Base-by-base conservation (phyloP, 2,888 invertebrate genomes). In the Euzophera pinguis region DNA sequence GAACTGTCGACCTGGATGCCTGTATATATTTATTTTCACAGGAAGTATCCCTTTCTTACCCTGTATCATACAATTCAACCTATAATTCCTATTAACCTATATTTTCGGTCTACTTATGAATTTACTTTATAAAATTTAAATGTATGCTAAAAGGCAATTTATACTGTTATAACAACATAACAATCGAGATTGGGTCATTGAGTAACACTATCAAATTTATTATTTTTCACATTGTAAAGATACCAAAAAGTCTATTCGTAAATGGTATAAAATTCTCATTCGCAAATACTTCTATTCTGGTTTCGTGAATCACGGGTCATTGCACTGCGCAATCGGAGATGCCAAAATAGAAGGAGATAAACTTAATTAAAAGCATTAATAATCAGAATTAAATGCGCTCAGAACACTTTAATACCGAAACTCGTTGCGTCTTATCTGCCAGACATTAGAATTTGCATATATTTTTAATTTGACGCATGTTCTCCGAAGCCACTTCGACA, bases 291-390 rank as follows among this genome's bases (percentile, higher is more conserved):
- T 63, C 62, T 57, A 69, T 65, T 64, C 63, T 61, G 59, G 64
- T 65, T 65, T 73, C 56, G 64, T 75, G 71, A 75, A 55, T 72
- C 84, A 81, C 60, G 63, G 81, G 81, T 85, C 84, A 86, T 78
- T 67, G 85, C 62, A 69, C 84, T 64, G 59, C 54, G 59, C 70
- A 72, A 73, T 70, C 72, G 69, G 69, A 66, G 73, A 75, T 67
- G 69, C 80, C 75, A 71, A 82, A 84, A 86, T 86, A 84, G 78
- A 78, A 75, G 69, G 77, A 81, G 79, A 83, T 83, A 81, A 83
- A 80, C 73, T 78, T 84, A 83, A 87, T 86, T 84, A 86, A 86
- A 84, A 78, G 75, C 81, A 81, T 80, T 78, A 80, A 86, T 84
- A 87, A 84, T 70, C 68, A 54, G 67, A 69, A 77, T 84, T 84